These are phyloP conservation scores for Microtus richardsoni DNA, from an alignment of 2,113 vertebrate species.

Conservation along the genomic window DNA sequence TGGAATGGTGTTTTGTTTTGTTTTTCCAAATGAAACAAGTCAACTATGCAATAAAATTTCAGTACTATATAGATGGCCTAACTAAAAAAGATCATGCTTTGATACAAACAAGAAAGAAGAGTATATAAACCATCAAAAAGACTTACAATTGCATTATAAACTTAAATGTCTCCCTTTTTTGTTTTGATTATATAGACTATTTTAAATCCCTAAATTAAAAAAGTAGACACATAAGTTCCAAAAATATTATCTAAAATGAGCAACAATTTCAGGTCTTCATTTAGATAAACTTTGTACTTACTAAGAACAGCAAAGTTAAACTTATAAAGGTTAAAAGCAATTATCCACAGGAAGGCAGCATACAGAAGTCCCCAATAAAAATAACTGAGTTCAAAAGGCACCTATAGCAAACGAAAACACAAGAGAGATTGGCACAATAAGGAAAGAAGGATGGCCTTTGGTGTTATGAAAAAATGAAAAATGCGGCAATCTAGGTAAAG, in stretches of 20 bases:
- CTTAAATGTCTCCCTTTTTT: background rate
- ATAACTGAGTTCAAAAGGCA: background rate
- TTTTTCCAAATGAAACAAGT: slow-evolving; percentile 62
- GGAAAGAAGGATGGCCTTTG: background rate
- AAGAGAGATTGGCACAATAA: background rate
- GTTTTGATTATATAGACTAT: background rate
- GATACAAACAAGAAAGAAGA: background rate
- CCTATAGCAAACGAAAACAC: background rate
- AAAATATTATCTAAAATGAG: slow-evolving; percentile 9
- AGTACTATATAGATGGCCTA: slow-evolving; percentile 45
- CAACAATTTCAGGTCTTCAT: background rate
- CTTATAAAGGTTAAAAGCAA: slow-evolving; percentile 48
- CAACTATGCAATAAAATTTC: slow-evolving; percentile 74
- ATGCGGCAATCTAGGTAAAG: background rate
- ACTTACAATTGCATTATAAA: background rate
- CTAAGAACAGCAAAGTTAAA: slow-evolving; percentile 14
- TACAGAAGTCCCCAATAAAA: slow-evolving; percentile 3
- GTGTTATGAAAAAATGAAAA: background rate
- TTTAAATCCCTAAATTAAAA: background rate
- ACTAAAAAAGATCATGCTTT: slow-evolving; percentile 13
- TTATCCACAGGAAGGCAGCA: background rate
- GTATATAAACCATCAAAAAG: background rate
- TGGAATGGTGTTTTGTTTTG: slow-evolving; percentile 67
- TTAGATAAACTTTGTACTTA: background rate
- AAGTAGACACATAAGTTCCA: background rate